Base-by-base conservation (phyloP, 2,113 vertebrate genomes). In the Phylloscopus trochilus region DNA sequence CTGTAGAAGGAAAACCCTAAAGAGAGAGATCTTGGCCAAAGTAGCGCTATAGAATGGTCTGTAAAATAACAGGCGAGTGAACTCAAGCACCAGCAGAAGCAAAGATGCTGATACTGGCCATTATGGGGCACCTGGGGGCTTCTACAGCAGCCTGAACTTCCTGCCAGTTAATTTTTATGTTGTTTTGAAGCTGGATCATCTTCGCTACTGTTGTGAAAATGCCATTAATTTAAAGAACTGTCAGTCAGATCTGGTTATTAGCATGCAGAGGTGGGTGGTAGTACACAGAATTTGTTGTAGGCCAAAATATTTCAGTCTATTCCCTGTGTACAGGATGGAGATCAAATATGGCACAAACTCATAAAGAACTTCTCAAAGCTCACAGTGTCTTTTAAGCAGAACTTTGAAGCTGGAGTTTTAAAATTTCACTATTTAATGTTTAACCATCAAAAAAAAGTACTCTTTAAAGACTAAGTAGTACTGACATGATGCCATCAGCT, bases 131-230 rank as follows among this genome's bases (percentile, higher is more conserved):
- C 83, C 75, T 89, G 67, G 67, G 72, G 60, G 14, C 56, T 96
- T 96, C 97, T 93, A 89, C 14, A 96, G 77, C 83, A 95, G 60
- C 68, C 67, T 97, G 73, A 96, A 96, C 93, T 96, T 88, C 83
- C 82, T 94, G 91, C 74, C 83, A 83, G 87, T 96, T 96, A 97
- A 97, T 95, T 97, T 96, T 97, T 95, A 73, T 69, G 74, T 70
- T 95, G 76, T 95, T 90, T 96, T 97, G 97, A 96, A 97, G 96
- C 94, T 94, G 92, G 52, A 89, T 97, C 87, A 76, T 95, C 82
- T 97, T 97, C 80, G 72, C 41, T 95, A 9, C 47, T 91, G 56
- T 66, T 97, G 97, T 95, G 94, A 64, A 97, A 97, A 97, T 96
- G 93, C 82, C 79, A 73, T 89, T 77, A 85, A 51, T 86, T 89